Percentiles rank a stretch among this genome's conserved stretches.
phyloP scores from a whole-genome alignment of 2,113 vertebrate genomes.

The Aphyosemion australe region DNA sequence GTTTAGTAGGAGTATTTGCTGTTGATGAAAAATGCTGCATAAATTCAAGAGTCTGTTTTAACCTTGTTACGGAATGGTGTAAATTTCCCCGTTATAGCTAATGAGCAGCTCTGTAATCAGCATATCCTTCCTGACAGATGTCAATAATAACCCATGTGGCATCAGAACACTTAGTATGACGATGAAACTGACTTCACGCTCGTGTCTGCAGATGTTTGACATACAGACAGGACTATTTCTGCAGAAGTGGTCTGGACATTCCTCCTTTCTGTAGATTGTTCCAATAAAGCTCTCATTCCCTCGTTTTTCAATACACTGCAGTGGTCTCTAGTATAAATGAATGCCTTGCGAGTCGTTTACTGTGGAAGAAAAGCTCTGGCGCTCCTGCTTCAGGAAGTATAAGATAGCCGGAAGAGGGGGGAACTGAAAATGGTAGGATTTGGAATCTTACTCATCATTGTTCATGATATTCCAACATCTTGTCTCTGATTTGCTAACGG shows the following conservation, averaged over 20 bases:
- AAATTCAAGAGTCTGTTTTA: conserved; percentile 64
- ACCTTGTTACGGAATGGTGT: conserved; percentile 63
- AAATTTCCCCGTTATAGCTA: conserved; percentile 72
- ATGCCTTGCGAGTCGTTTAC: too few species aligned
- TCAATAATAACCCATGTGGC: conserved; percentile 47
- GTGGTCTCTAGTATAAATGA: too few species aligned
- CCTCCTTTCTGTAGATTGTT: conserved; percentile 50
- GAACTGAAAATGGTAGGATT: too few species aligned
- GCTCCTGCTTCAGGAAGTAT: too few species aligned
- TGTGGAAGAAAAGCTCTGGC: too few species aligned
- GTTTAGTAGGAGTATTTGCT: conserved; percentile 37
- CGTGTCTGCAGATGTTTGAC: conserved; percentile 34
- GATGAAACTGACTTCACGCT: conserved; percentile 20
- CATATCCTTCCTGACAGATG: conserved; percentile 49
- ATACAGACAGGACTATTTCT: conserved; percentile 11
- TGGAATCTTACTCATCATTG: too few species aligned
- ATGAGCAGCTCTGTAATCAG: conserved; percentile 68
- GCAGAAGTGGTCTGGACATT: conserved; percentile 45
- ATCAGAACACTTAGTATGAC: conserved; percentile 44
- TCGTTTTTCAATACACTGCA: too few species aligned
- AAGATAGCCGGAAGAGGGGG: too few species aligned
- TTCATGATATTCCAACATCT: too few species aligned
- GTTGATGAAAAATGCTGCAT: conserved; percentile 57
- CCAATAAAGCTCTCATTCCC: conserved; percentile 36
- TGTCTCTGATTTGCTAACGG: too few species aligned